A percentile compares a stretch with the other conserved stretches of the same genome.
These are phyloP conservation scores for Brachionus plicatilis DNA, from an alignment of 1,140 invertebrate genomes.

Conservation along the genomic window DNA sequence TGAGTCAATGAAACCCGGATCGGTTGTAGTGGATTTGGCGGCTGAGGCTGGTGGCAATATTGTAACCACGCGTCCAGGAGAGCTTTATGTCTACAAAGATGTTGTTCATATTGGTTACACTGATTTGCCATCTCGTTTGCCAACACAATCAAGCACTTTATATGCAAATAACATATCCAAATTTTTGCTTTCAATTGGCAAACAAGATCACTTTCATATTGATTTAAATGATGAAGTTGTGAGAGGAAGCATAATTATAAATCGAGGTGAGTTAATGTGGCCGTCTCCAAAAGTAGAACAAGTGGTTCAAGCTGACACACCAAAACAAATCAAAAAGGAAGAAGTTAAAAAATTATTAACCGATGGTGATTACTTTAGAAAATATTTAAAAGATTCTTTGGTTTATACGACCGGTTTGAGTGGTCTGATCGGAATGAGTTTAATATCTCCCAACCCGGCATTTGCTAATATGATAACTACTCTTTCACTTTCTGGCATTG, in stretches of 20 bases:
- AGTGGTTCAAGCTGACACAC: slow-evolving; percentile 42
- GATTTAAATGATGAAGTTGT: slow-evolving; percentile 79
- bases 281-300: slow-evolving; percentile 64
- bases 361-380: slow-evolving; percentile 57
- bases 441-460: slow-evolving; percentile 69
- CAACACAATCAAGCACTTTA: slow-evolving; percentile 76
- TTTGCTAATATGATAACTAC: slow-evolving; percentile 82
- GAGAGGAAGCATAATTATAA: slow-evolving; percentile 70
- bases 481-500: slow-evolving; percentile 73
- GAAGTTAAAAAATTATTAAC: slow-evolving; percentile 41
- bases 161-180: slow-evolving; percentile 87
- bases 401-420: slow-evolving; percentile 65
- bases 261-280: slow-evolving; percentile 72
- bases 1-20: slow-evolving; percentile 77
- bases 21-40: slow-evolving; percentile 80
- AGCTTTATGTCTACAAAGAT: slow-evolving; percentile 68
- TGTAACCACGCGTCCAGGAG: slow-evolving; percentile 73
- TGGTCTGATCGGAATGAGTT: slow-evolving; percentile 60
- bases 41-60: slow-evolving; percentile 82
- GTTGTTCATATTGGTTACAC: slow-evolving; percentile 79
- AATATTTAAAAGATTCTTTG: slow-evolving; percentile 65
- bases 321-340: slow-evolving; percentile 52
- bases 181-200: slow-evolving; percentile 72
- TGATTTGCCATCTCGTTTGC: slow-evolving; percentile 74
- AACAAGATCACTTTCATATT: slow-evolving; percentile 70